Percentiles rank a stretch among this genome's conserved stretches.
These are phyloP conservation scores for Callionymus lyra DNA, from an alignment of 2,113 vertebrate genomes.

Conservation along the genomic window DNA sequence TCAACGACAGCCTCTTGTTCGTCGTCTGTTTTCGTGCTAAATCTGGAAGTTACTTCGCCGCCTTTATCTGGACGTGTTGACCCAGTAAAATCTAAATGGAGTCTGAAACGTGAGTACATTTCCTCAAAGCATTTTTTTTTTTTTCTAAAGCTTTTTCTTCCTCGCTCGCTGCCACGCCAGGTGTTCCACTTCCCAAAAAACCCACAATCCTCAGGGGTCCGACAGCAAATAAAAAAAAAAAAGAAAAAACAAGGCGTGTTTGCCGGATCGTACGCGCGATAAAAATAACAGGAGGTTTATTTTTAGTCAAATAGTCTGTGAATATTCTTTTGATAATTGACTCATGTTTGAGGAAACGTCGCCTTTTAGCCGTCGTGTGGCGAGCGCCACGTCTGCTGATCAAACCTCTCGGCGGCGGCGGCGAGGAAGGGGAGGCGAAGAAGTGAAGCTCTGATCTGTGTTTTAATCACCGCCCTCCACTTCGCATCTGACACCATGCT, in stretches of 20 bases:
- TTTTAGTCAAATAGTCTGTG: constrained; percentile 14
- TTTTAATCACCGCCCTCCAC: constrained; percentile 56
- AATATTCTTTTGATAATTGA: constrained; percentile 47
- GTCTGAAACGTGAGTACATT: constrained; percentile 58
- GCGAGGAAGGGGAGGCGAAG: constrained; percentile 41
- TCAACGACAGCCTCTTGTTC: no score
- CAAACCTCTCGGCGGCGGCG: constrained; percentile 53
- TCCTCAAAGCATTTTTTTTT: constrained; percentile 30
- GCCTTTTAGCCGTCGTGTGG: constrained; percentile 30
- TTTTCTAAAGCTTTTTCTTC: no score
- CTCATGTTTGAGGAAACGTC: constrained; percentile 27
- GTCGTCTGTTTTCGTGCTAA: no score
- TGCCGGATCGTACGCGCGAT: no score
- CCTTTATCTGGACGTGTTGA: constrained; percentile 52
- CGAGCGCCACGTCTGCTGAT: constrained; percentile 40
- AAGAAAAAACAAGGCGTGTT: not conserved
- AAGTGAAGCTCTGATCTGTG: constrained; percentile 56
- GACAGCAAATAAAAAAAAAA: no score
- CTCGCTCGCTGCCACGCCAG: no score
- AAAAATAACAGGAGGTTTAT: no score
- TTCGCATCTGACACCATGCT: constrained; percentile 52
- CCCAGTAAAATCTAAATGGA: constrained; percentile 33
- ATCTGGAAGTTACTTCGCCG: constrained; percentile 47
- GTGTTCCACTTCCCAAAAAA: no score
- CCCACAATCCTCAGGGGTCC: not conserved